phyloP scores from a whole-genome alignment of 2,113 vertebrate species.

The Cygnus atratus region DNA sequence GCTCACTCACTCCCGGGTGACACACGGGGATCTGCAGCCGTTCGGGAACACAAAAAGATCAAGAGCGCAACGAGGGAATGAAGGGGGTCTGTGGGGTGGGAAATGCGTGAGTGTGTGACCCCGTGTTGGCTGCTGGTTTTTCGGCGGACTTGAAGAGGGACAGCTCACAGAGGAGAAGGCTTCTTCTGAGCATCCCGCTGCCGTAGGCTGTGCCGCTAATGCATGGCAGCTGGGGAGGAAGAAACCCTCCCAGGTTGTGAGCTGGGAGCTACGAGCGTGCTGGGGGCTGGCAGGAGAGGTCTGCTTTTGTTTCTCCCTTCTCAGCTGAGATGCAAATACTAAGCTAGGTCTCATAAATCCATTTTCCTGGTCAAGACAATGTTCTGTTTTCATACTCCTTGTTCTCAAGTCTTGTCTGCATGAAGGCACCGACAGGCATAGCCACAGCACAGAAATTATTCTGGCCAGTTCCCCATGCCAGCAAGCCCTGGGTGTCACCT shows the following conservation, averaged over 20 bases:
- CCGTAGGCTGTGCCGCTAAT: accelerated
- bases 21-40: accelerated
- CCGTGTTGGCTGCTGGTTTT: neutral
- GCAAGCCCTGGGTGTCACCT: neutral
- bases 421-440: accelerated
- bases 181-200: neutral
- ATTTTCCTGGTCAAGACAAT: neutral
- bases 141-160: neutral
- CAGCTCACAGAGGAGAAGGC: neutral
- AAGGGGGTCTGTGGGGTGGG: neutral
- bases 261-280: neutral
- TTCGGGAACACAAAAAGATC: neutral
- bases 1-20: accelerated
- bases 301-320: neutral
- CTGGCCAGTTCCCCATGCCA: neutral
- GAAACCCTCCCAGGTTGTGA: neutral
- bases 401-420: neutral
- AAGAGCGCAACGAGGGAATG: neutral
- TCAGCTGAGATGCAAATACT: neutral
- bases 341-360: neutral
- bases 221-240: accelerated
- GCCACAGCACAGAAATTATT: accelerated
- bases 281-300: neutral
- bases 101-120: neutral
- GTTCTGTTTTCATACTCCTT: neutral